Conservation (phyloP, 2,888 invertebrate species). For the Isoperla grammatica region DNA sequence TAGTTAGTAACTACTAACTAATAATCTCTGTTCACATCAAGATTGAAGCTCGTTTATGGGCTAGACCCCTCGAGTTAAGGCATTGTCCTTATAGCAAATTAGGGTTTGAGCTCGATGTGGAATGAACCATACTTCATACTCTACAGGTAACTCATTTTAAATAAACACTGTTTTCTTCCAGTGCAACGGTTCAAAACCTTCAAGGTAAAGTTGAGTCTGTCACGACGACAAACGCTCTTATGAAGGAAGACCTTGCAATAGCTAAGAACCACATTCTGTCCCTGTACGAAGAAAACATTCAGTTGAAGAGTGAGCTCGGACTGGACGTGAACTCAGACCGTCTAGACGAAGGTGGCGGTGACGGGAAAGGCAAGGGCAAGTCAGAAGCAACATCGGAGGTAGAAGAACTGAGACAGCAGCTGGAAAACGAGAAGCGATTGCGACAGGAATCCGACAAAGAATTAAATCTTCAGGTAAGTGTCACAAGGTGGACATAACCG, state of each 20-base stretch:
- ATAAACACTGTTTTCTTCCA: too few relatives aligned
- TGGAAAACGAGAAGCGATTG: conserved; percentile 70
- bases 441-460: conserved; percentile 79
- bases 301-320: conserved; percentile 58
- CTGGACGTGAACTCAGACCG: conserved; percentile 38
- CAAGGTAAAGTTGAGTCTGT: conserved; percentile 89
- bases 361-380: conserved; percentile 34
- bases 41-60: too few relatives aligned
- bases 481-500: too few relatives aligned
- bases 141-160: too few relatives aligned
- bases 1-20: too few relatives aligned
- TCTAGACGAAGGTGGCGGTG: conserved; percentile 45
- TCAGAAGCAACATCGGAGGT: conserved; percentile 50
- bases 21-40: too few relatives aligned
- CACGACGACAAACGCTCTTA: conserved; percentile 89
- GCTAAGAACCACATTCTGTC: conserved; percentile 79
- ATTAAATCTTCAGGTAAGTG: conserved; percentile 74
- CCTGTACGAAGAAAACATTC: conserved; percentile 76
- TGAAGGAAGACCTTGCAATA: conserved; percentile 95
- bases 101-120: too few relatives aligned
- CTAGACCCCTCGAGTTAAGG: too few relatives aligned
- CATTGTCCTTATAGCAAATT: too few relatives aligned
- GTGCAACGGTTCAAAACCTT: conserved; percentile 91
- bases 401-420: conserved; percentile 55
- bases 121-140: too few relatives aligned